Percentiles rank a stretch among this genome's conserved stretches.
Evolutionary conservation across 30 jellyfish, hydroid and myxozoan genomes (phyloP).

Genomic region (Pseudorhiza aurosa): DNA sequence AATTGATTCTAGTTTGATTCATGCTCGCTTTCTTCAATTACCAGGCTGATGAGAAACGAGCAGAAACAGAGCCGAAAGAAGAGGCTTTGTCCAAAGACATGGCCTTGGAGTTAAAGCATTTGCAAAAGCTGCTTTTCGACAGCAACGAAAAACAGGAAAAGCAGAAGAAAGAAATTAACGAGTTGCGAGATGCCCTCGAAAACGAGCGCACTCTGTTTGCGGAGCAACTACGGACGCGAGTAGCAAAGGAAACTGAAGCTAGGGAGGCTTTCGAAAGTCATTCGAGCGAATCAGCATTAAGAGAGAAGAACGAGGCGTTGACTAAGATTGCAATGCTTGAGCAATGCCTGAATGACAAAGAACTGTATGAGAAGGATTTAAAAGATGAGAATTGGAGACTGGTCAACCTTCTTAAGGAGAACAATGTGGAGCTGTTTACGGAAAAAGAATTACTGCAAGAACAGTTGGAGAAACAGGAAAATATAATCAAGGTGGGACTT

Average conservation of each 20-base stretch:
- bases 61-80: neutral
- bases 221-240: constrained; percentile 64
- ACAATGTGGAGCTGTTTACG: constrained; percentile 54
- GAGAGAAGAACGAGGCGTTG: constrained; percentile 44
- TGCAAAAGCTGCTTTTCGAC: constrained; percentile 62
- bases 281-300: constrained; percentile 13
- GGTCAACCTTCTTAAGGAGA: constrained; percentile 62
- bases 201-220: constrained; percentile 74
- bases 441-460: constrained; percentile 69
- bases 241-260: constrained; percentile 48
- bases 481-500: constrained; percentile 55
- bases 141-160: constrained; percentile 49
- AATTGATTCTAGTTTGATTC: no score
- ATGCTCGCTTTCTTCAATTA: neutral
- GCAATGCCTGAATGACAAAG: constrained; percentile 60
- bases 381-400: constrained; percentile 66
- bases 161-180: constrained; percentile 53
- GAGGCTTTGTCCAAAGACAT: neutral
- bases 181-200: constrained; percentile 57
- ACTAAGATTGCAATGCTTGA: constrained; percentile 43
- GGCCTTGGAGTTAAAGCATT: constrained; percentile 58
- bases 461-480: constrained; percentile 74
- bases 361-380: constrained; percentile 46
- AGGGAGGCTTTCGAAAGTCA: constrained; percentile 23
- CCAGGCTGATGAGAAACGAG: neutral